A percentile compares a stretch with the other conserved stretches of the same genome.
These are phyloP conservation scores for Leucophenga montana DNA, from an alignment of 2,888 invertebrate genomes.

Conservation along the genomic window DNA sequence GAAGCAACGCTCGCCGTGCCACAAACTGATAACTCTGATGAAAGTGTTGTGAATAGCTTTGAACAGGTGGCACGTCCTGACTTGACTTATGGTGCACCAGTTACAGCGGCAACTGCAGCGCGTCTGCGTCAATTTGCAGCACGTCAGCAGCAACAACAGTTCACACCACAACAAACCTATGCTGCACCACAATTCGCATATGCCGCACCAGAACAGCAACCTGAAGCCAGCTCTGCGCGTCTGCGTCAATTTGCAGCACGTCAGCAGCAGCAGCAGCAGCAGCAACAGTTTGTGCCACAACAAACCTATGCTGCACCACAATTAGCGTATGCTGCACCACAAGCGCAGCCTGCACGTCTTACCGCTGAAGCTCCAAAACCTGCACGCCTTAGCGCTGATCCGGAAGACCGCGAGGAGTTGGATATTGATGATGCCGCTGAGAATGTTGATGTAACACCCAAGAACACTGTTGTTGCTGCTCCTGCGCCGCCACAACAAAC, in stretches of 20 bases:
- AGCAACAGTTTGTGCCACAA: neutral
- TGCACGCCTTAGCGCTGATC: conserved; percentile 52
- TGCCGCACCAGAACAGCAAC: no score
- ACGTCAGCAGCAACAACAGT: neutral
- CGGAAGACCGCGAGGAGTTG: conserved; percentile 55
- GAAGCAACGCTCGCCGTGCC: neutral
- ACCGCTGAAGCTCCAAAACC: conserved; percentile 34
- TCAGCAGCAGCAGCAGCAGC: no score
- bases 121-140: conserved; percentile 9
- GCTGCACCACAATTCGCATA: neutral
- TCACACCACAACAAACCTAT: neutral
- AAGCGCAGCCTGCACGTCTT: conserved; percentile 34
- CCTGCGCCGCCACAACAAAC: conserved; percentile 36
- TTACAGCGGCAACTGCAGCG: no score
- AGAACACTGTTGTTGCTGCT: conserved; percentile 15
- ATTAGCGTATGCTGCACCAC: conserved; percentile 34
- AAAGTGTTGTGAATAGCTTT: neutral
- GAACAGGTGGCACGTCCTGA: conserved; percentile 44
- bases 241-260: conserved; percentile 9
- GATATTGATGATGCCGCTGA: conserved; percentile 60
- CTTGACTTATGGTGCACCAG: conserved; percentile 48
- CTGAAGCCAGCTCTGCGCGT: no score
- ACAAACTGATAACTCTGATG: neutral
- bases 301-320: no score
- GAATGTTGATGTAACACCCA: conserved; percentile 47